These are phyloP conservation scores for Myotis brandtii DNA, from an alignment of 2,113 vertebrate genomes.

Conservation along the genomic window DNA sequence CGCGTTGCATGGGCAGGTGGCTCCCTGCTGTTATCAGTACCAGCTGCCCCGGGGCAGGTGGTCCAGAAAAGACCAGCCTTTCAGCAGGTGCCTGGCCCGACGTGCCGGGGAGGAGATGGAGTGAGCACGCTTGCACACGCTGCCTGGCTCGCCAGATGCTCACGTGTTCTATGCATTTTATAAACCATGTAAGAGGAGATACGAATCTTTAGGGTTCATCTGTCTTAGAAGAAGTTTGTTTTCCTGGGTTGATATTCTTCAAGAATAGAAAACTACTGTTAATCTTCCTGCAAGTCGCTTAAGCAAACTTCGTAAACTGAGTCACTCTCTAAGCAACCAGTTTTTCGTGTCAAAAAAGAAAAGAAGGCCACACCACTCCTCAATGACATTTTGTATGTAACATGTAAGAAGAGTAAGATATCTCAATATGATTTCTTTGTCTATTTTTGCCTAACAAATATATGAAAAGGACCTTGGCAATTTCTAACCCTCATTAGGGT, in stretches of 20 bases:
- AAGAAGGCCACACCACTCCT: neutral
- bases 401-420: neutral
- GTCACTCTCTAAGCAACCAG: neutral
- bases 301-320: neutral
- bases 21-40: neutral
- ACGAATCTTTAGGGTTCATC: neutral
- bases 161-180: neutral
- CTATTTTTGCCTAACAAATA: neutral
- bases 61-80: neutral
- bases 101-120: neutral
- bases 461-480: neutral
- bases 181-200: neutral
- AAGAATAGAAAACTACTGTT: neutral
- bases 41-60: neutral
- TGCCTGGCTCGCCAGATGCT: neutral
- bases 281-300: neutral
- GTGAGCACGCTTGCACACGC: rapidly evolving
- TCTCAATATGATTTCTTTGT: neutral
- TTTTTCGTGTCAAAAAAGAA: neutral
- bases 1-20: neutral
- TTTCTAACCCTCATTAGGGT: neutral
- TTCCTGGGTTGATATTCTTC: neutral
- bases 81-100: neutral
- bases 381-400: neutral
- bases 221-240: neutral